Evolutionary conservation across 2,113 vertebrate species (phyloP).

Genomic region (Lepisosteus osseus): DNA sequence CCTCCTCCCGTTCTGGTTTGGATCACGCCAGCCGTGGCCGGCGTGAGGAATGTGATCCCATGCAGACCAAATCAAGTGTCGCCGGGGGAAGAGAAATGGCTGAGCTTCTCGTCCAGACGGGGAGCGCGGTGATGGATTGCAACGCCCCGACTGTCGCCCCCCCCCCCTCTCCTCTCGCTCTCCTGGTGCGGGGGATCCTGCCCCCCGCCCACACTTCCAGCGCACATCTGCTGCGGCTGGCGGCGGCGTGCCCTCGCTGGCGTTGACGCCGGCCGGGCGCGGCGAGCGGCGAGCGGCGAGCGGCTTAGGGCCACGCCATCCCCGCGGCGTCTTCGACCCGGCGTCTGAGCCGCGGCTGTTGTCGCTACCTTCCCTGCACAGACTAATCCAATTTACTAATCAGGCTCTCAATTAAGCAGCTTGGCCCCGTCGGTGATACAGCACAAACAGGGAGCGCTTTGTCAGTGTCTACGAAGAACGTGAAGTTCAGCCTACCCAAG

Average conservation of each 20-base stretch:
- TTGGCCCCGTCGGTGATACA: slow-evolving; percentile 44
- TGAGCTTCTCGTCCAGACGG: slow-evolving; percentile 18
- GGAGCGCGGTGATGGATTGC: slow-evolving; percentile 34
- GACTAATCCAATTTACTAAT: slow-evolving; percentile 59
- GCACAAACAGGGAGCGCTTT: slow-evolving; percentile 50
- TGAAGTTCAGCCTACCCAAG: slow-evolving; percentile 52
- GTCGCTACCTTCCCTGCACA: slow-evolving; percentile 34
- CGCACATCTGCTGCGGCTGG: not conserved
- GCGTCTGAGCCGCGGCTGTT: slow-evolving; percentile 6
- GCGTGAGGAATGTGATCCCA: slow-evolving; percentile 37
- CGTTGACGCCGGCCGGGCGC: too few relatives aligned
- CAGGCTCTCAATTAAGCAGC: slow-evolving; percentile 58
- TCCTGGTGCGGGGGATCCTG: not conserved
- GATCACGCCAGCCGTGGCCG: slow-evolving; percentile 12
- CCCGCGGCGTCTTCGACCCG: too few relatives aligned
- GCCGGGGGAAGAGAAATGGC: slow-evolving; percentile 7
- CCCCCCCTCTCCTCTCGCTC: not conserved
- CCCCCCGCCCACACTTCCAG: too few relatives aligned
- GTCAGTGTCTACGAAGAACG: slow-evolving; percentile 59
- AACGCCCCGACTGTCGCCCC: slow-evolving; percentile 33
- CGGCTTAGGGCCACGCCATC: too few relatives aligned
- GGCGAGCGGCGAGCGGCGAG: too few relatives aligned
- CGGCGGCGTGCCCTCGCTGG: slow-evolving; percentile 7
- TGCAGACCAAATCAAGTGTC: slow-evolving; percentile 49
- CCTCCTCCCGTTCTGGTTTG: slow-evolving; percentile 30